Conservation (phyloP, 2,888 invertebrate genomes). For the Drosophila bunnanda region DNA sequence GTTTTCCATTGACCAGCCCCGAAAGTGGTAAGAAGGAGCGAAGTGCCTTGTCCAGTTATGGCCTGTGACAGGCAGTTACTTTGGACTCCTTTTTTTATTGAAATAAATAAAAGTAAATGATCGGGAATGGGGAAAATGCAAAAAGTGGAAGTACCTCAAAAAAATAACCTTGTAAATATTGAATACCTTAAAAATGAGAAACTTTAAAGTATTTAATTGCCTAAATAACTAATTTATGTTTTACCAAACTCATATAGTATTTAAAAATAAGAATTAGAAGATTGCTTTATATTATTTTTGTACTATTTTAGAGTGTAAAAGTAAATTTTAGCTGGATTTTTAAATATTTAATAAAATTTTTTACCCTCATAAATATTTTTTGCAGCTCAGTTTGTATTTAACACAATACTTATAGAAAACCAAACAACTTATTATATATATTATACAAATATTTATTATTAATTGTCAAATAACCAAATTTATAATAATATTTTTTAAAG, state of each 20-base stretch:
- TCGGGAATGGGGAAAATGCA: conserved; percentile 30
- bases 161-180: not conserved
- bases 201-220: not conserved
- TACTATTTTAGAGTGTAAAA: not conserved
- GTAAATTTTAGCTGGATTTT: not conserved
- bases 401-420: too few species aligned
- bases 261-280: too few species aligned
- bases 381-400: too few species aligned
- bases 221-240: not conserved
- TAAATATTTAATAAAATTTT: too few species aligned
- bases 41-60: conserved; percentile 53
- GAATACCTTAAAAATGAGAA: not conserved
- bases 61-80: conserved; percentile 58
- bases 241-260: too few species aligned
- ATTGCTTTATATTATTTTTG: not conserved
- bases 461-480: too few species aligned
- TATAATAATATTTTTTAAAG: too few species aligned
- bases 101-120: conserved; percentile 74
- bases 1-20: conserved; percentile 63
- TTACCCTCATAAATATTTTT: not conserved
- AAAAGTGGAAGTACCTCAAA: not conserved
- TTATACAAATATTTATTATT: too few species aligned
- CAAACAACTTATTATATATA: too few species aligned
- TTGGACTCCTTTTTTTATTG: conserved; percentile 69
- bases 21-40: conserved; percentile 39